Base-by-base conservation (phyloP, 1,140 invertebrate genomes). In the Calephelis nemesis region DNA sequence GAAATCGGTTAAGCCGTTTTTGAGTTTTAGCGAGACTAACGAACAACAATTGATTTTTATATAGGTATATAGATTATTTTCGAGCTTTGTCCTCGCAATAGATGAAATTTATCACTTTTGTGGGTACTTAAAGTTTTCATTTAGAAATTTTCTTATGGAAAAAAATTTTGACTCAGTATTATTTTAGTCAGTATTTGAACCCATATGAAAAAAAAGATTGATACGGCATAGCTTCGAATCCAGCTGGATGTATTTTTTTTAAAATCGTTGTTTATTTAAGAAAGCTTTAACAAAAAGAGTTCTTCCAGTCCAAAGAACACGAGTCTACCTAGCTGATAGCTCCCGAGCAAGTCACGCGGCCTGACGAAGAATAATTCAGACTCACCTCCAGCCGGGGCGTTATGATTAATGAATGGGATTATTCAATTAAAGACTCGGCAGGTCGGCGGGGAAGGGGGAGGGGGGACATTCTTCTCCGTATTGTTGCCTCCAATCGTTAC, bases 351-450 rank as follows among this genome's bases (percentile, higher is more conserved):
- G 77, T 77, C 78, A 74, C 77, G 75, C 81, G 76, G 78, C 76
- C 70, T 85, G 80, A 80, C 78, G 88, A 81, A 90, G 87, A 90
- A 88, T 88, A 87, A 90, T 87, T 84, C 78, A 79, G 84, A 79
- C 86, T 88, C 85, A 86, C 82, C 78, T 87, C 79, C 86, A 90
- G 88, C 84, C 84, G 77, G 82, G 77, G 73, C 72, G 78, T 78
- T 83, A 88, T 90, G 85, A 90, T 90, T 88, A 90, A 90, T 90
- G 86, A 87, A 76, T 74, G 78, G 83, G 86, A 88, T 90, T 88
- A 90, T 90, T 90, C 88, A 90, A 90, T 90, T 90, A 90, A 90
- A 84, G 85, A 85, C 81, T 82, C 78, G 78, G 84, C 84, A 88
- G 85, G 85, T 86, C 63, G 69, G 54, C 69, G 42, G 62, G 72